Evolutionary conservation across 2,888 invertebrate species (phyloP).

Genomic region (Hylaea fasciaria): DNA sequence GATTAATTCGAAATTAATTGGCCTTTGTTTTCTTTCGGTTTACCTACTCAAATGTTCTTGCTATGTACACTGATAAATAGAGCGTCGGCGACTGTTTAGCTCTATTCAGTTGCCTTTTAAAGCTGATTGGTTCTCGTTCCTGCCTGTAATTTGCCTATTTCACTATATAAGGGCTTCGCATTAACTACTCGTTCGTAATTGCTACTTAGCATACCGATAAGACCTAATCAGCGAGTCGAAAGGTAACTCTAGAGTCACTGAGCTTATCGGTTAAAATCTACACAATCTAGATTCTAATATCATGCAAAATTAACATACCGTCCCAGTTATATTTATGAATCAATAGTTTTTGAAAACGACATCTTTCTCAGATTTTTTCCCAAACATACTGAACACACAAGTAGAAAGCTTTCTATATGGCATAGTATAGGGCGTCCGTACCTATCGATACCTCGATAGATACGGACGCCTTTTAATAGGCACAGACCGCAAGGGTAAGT

Average conservation of each 20-base stretch:
- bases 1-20: not conserved
- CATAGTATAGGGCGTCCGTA: too few relatives aligned
- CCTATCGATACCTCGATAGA: too few relatives aligned
- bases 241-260: not conserved
- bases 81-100: not conserved
- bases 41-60: too few relatives aligned
- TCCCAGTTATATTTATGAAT: not conserved
- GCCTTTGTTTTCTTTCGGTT: too few relatives aligned
- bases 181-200: conserved; percentile 17
- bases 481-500: conserved; percentile 38
- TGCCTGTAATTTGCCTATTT: conserved; percentile 9
- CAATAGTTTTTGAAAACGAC: too few relatives aligned
- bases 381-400: too few relatives aligned
- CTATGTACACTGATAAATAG: too few relatives aligned
- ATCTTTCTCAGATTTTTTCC: too few relatives aligned
- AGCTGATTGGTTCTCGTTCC: not conserved
- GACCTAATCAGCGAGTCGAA: not conserved
- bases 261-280: not conserved
- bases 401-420: too few relatives aligned
- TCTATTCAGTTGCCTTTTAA: not conserved
- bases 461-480: too few relatives aligned
- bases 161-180: conserved; percentile 4
- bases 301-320: not conserved
- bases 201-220: conserved; percentile 22
- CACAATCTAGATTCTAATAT: not conserved